A percentile compares a stretch with the other conserved stretches of the same genome.
Conservation (phyloP, 2,113 vertebrate genomes). For the Seriola dumerili region DNA sequence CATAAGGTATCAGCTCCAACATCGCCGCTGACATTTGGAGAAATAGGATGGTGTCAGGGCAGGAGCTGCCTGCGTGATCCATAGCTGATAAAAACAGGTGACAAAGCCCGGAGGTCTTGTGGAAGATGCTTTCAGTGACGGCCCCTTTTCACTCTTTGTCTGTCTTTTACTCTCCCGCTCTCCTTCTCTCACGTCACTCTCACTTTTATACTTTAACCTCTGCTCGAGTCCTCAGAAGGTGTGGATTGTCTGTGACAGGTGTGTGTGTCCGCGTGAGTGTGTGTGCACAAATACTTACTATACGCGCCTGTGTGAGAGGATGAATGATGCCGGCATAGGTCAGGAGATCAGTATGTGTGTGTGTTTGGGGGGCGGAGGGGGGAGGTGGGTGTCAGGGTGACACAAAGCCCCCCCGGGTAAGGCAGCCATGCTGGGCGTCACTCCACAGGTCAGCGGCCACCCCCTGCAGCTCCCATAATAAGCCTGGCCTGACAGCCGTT, state of each 20-base stretch:
- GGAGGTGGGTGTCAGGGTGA: conserved; percentile 59
- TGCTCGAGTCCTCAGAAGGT: conserved; percentile 38
- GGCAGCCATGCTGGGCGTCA: conserved; percentile 69
- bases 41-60: conserved; percentile 72
- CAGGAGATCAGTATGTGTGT: conserved; percentile 37
- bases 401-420: conserved; percentile 76
- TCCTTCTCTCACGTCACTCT: conserved; percentile 21
- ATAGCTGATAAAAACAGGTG: conserved; percentile 70
- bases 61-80: conserved; percentile 70
- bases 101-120: conserved; percentile 58
- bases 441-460: conserved; percentile 85
- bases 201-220: conserved; percentile 34
- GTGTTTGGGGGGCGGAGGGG: not conserved
- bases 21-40: conserved; percentile 84
- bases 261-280: conserved; percentile 22
- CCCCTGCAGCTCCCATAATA: conserved; percentile 88
- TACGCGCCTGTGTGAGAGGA: conserved; percentile 1
- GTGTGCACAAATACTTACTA: not conserved
- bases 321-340: conserved; percentile 40
- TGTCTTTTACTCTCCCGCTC: conserved; percentile 9
- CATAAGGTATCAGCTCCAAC: conserved; percentile 72
- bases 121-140: conserved; percentile 14
- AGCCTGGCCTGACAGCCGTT: conserved; percentile 85
- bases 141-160: conserved; percentile 16
- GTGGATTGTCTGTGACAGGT: conserved; percentile 69